A percentile compares a stretch with the other conserved stretches of the same genome.
Conservation (phyloP, 2,113 vertebrate genomes). For the Macquaria australasica region DNA sequence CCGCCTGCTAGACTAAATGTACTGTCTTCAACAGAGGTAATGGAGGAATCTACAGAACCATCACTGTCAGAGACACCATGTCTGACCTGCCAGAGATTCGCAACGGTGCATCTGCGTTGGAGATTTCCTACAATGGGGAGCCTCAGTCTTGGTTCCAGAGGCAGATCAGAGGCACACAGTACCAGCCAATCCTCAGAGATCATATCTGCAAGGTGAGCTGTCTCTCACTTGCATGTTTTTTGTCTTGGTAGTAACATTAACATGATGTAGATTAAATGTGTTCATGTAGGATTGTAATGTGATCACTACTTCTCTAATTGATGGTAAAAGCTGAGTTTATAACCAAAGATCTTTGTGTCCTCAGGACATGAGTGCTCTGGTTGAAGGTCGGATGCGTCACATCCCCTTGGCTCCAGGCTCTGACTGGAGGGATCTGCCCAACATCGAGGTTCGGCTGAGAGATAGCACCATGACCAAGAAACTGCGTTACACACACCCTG, state of each 20-base stretch:
- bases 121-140: slow-evolving; percentile 96
- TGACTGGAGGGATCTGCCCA: slow-evolving; percentile 96
- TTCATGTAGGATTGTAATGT: not conserved
- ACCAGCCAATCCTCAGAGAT: slow-evolving; percentile 98
- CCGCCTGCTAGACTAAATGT: not conserved
- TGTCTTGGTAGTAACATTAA: not conserved
- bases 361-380: slow-evolving; percentile 97
- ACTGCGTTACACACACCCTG: slow-evolving; percentile 90
- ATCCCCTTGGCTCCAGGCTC: slow-evolving; percentile 95
- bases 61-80: slow-evolving; percentile 97
- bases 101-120: slow-evolving; percentile 90
- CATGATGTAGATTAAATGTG: not conserved
- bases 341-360: not conserved
- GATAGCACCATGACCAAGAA: slow-evolving; percentile 92
- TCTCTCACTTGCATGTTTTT: accelerated
- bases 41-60: slow-evolving; percentile 93
- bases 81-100: slow-evolving; percentile 96
- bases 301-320: not conserved
- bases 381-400: slow-evolving; percentile 95
- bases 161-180: slow-evolving; percentile 94
- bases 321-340: not conserved
- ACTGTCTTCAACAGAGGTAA: slow-evolving; percentile 84
- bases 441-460: slow-evolving; percentile 91
- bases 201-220: slow-evolving; percentile 95
- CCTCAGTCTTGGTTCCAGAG: slow-evolving; percentile 99